Evolutionary conservation across 1,140 invertebrate species (phyloP).

Genomic region (Phocides pigmalion): DNA sequence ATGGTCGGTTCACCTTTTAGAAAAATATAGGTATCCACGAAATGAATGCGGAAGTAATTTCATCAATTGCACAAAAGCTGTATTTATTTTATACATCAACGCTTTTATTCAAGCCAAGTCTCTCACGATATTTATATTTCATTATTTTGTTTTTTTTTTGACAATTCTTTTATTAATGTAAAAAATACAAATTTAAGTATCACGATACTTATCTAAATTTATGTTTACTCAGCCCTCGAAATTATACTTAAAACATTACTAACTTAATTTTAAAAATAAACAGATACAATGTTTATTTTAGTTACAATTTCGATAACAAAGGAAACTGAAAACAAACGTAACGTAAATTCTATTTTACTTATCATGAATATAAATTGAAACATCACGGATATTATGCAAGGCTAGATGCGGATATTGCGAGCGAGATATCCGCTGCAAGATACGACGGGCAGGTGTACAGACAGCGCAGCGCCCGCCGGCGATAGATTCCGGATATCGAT

Average conservation of each 20-base stretch:
- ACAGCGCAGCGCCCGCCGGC: constrained; percentile 59
- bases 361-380: constrained; percentile 84
- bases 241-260: neutral
- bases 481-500: constrained; percentile 76
- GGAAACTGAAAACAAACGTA: constrained; percentile 77
- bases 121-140: too few relatives aligned
- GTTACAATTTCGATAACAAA: constrained; percentile 68
- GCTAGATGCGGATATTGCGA: constrained; percentile 68
- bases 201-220: too few relatives aligned
- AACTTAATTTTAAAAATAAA: neutral
- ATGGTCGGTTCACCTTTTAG: constrained; percentile 42
- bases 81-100: neutral
- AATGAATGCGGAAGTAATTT: constrained; percentile 8
- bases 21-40: constrained; percentile 17
- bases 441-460: constrained; percentile 73
- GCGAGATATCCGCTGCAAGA: constrained; percentile 24
- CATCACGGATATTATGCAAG: constrained; percentile 79
- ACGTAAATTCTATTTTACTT: constrained; percentile 76
- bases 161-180: too few relatives aligned
- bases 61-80: neutral
- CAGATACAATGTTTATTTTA: too few relatives aligned
- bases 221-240: too few relatives aligned
- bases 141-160: too few relatives aligned
- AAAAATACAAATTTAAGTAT: too few relatives aligned
- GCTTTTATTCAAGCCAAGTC: too few relatives aligned